phyloP scores from a whole-genome alignment of 2,888 invertebrate genomes.

The Taphrorychus bicolor region DNA sequence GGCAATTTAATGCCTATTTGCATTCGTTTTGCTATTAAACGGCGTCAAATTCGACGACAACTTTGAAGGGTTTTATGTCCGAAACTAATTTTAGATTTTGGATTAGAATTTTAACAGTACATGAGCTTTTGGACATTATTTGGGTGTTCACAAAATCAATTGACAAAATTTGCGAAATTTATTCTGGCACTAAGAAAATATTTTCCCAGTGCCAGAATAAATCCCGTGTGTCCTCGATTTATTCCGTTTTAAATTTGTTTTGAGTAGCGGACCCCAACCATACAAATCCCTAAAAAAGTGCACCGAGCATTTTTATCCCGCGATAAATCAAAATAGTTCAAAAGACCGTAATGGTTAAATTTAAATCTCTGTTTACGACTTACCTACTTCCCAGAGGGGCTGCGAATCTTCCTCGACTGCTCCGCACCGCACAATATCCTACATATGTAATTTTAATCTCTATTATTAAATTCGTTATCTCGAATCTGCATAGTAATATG shows the following conservation, averaged over 20 bases:
- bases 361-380: conserved; percentile 49
- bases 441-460: conserved; percentile 61
- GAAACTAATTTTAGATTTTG: no score
- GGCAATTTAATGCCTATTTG: no score
- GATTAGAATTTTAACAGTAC: no score
- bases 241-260: conserved; percentile 28
- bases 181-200: no score
- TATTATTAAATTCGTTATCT: conserved; percentile 59
- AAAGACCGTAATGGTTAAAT: conserved; percentile 49
- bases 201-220: no score
- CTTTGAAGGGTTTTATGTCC: no score
- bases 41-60: no score
- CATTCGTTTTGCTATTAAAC: no score
- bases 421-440: conserved; percentile 53
- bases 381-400: conserved; percentile 54
- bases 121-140: no score
- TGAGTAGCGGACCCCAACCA: conserved; percentile 20
- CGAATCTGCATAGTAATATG: conserved; percentile 58
- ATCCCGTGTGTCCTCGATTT: no score
- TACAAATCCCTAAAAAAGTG: conserved; percentile 38
- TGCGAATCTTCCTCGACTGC: conserved; percentile 48
- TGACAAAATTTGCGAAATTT: no score
- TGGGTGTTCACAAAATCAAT: no score
- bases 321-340: conserved; percentile 52
- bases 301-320: conserved; percentile 41